These are phyloP conservation scores for Drosophila cracens DNA, from an alignment of 2,888 invertebrate species.

Conservation along the genomic window DNA sequence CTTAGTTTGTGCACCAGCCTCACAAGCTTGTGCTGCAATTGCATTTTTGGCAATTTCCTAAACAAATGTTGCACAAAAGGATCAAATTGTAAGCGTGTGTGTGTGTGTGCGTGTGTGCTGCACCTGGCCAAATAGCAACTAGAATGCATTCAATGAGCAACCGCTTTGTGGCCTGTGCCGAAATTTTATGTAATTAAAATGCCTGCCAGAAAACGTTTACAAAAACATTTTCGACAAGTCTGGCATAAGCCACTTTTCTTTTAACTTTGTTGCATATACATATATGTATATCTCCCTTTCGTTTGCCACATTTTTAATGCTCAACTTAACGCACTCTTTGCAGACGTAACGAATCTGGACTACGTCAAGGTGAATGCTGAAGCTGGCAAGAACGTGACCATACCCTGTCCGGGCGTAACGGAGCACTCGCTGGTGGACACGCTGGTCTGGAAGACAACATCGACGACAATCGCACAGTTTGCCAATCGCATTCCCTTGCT, in stretches of 20 bases:
- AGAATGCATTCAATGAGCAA: conserved; percentile 35
- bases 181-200: conserved; percentile 76
- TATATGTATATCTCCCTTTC: background rate
- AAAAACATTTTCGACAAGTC: conserved; percentile 58
- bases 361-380: conserved; percentile 87
- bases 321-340: conserved; percentile 23
- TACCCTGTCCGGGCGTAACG: conserved; percentile 89
- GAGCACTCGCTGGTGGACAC: conserved; percentile 88
- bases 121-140: conserved; percentile 15
- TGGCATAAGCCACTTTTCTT: conserved; percentile 42
- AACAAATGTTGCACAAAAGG: conserved; percentile 72
- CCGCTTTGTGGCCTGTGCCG: conserved; percentile 47
- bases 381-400: conserved; percentile 88
- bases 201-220: conserved; percentile 56
- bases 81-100: conserved; percentile 53
- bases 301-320: background rate
- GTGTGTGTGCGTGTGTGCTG: background rate
- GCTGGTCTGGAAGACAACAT: conserved; percentile 87
- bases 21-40: conserved; percentile 30
- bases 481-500: conserved; percentile 85
- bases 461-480: conserved; percentile 85
- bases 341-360: conserved; percentile 88
- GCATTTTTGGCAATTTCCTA: conserved; percentile 70
- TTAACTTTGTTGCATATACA: background rate
- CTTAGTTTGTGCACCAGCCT: conserved; percentile 4